Evolutionary conservation across 2,888 invertebrate species (phyloP), one percentile per base, ranked within the genome.

Genomic region (Camptogramma bilineatum): DNA sequence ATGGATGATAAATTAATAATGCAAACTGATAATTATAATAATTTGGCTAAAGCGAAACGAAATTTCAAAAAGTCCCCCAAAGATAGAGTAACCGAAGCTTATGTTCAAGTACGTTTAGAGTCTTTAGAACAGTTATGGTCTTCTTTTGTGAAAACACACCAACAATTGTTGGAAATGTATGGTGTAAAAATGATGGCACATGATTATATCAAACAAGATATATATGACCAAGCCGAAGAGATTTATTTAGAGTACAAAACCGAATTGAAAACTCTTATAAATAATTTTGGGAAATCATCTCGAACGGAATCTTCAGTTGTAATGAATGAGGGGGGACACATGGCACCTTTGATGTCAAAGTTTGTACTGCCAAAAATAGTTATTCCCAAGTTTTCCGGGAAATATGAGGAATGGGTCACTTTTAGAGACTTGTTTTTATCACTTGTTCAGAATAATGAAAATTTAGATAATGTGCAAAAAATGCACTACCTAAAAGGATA

Each of bases 381-480:
- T 34, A 34, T 34, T 9, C 34, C 34, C n/a, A n/a, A n/a, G n/a
- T n/a, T n/a, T n/a, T n/a, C n/a, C n/a, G n/a, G n/a, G n/a, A n/a
- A n/a, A n/a, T n/a, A n/a, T n/a, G n/a, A n/a, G n/a, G n/a, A n/a
- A n/a, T n/a, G n/a, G n/a, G n/a, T n/a, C n/a, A n/a, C 57, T 1
- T 57, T 57, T 18, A 42, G 34, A 28, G 51, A 57, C 13, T 24
- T 57, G 13, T 57, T 42, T 17, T 0, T 42, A 13, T 57, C 57
- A 9, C 24, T 57, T 4, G 21, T 57, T 39, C 50, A 57, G 7
- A 57, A 57, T 4, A 57, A 51, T 13, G 50, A 9, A 7, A 42
- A 4, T 24, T 42, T 58, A n/a, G 57, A 51, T 42, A 51, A 8
- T 24, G 57, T 58, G 7, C 50, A 58, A 51, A 58, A 58, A 51